Evolutionary conservation across 2,113 vertebrate genomes (phyloP), one percentile per base, ranked within the genome.

Genomic region (Phylloscopus trochiloides): DNA sequence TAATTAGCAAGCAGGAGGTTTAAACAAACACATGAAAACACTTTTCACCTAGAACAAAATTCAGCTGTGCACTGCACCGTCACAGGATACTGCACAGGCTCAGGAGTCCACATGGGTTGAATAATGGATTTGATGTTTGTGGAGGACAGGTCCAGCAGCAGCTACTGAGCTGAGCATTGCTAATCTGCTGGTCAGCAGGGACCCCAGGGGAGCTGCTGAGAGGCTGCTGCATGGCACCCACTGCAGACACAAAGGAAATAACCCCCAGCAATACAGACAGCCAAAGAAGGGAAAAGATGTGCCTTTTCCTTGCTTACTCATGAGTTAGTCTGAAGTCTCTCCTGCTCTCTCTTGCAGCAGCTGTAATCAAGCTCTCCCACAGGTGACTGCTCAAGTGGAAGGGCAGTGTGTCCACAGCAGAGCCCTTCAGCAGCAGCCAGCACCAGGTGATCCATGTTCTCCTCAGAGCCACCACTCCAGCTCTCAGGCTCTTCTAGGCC

Each of bases 1-100:
- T 79, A 24, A 94, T 88, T 78, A 95, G 58, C 71, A 70, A 90
- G 70, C 66, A 92, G 87, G 45, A 87, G 78, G 70, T 76, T 90
- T 85, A 79, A 90, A 79, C 54, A 94, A 90, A 86, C 78, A 76
- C 78, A 73, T 2, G 36, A 65, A 85, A 94, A 86, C 58, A 21
- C 20, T 90, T 54, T 73, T 45, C 59, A 77, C 68, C 51, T 17
- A 24, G 20, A 84, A 67, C n/a, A 72, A 74, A 91, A 81, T 19
- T 71, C 47, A 75, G 45, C 81, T 48, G 63, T 47, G 70, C 24
- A 29, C 43, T 63, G 75, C 73, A 24, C 6, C 47, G 70, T 63
- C 67, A 71, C 28, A 47, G 87, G 77, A 80, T 38, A 38, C 59
- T 12, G 38, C 40, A 19, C 65, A 84, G 63, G 31, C 80, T 73